Evolutionary conservation across 2,888 invertebrate genomes (phyloP), one percentile per base, ranked within the genome.

Genomic region (Lasioglossum villosulum): DNA sequence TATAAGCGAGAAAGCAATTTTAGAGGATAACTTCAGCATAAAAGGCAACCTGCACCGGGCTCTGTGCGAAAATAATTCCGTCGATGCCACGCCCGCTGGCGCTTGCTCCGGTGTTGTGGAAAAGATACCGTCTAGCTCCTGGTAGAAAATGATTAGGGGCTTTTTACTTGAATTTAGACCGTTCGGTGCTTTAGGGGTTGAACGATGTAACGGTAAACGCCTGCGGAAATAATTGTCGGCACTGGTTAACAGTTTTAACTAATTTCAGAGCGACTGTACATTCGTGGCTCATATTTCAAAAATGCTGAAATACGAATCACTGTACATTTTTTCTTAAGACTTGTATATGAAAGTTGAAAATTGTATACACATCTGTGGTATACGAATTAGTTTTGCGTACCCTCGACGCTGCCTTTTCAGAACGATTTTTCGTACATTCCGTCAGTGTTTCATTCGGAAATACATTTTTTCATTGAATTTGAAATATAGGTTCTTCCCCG

Each of bases 101-200:
- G 52, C 59, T 81, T 76, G 75, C 75, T 39, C 79, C 39, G 72
- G 77, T 27, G 34, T 72, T 66, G 79, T 78, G 74, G 48, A 52
- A 80, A 80, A 82, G 78, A 82, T 77, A 80, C 42, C 19, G 1
- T 34, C 34, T 14, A 74, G 23, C 19, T 34, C 34, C 30, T 30
- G n/a, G 34, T 42, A 34, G 14, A 56, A 76, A 63, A 75, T 72
- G 90, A 90, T 92, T 90, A 88, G 89, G 91, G 92, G 90, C 93
- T 91, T 91, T 90, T 90, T 91, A 92, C 90, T 92, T 92, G 89
- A 93, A 93, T 92, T 92, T 91, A 88, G 89, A 52, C 39, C 37
- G 23, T 52, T 52, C 6, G n/a, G 52, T 0, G 23, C 10, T 52
- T 52, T 52, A 10, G 8, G 23, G 6, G 23, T 3, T 8, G 52